phyloP scores from a whole-genome alignment of 2,113 vertebrate genomes.

The Chelonoidis abingdonii region DNA sequence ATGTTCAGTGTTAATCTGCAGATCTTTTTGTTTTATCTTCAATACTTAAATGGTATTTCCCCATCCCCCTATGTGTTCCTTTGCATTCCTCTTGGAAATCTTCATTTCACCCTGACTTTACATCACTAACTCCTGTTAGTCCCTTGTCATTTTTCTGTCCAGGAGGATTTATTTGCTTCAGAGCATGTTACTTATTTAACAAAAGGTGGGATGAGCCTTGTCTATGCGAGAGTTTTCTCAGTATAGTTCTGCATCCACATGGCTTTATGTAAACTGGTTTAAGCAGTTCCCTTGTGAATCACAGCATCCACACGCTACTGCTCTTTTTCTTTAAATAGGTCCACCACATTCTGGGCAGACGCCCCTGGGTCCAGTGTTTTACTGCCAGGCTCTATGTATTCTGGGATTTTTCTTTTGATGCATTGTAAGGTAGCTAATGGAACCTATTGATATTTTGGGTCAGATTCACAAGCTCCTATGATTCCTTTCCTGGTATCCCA shows the following conservation, averaged over 20 bases:
- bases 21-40: neutral
- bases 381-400: neutral
- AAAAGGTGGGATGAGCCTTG: neutral
- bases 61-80: neutral
- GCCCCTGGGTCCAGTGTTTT: neutral
- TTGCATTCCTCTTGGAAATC: neutral
- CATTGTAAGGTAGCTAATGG: neutral
- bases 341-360: rapidly evolving
- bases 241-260: neutral
- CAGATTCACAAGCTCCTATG: neutral
- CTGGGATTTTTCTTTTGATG: neutral
- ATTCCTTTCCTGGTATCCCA: neutral
- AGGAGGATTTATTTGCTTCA: neutral
- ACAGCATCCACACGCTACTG: neutral
- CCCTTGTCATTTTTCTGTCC: neutral
- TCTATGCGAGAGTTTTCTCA: neutral
- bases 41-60: neutral
- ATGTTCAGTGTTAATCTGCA: neutral
- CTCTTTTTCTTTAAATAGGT: neutral
- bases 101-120: neutral
- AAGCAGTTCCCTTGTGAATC: neutral
- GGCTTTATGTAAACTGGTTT: neutral
- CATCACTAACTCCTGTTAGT: neutral
- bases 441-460: neutral
- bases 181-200: neutral